These are phyloP conservation scores for Orchestia grillus DNA, from an alignment of 1,140 invertebrate species.

Conservation along the genomic window DNA sequence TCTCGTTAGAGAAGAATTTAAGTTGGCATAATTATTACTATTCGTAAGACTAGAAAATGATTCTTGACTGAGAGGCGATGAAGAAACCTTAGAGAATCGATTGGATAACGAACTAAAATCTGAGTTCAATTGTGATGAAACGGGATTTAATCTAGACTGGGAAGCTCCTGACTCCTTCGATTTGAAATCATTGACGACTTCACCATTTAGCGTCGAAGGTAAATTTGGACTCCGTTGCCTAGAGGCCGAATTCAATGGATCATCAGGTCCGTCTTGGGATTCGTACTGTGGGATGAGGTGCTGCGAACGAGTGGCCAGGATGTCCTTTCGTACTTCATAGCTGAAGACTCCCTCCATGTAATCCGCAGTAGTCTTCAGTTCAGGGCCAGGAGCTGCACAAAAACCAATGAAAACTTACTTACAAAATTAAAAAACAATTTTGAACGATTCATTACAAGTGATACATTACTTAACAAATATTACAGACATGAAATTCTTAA, in stretches of 20 bases:
- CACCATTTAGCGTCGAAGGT: background rate
- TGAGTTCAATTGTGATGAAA: background rate
- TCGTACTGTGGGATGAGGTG: conserved; percentile 20
- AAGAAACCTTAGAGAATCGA: conserved; percentile 29
- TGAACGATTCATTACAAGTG: too few relatives aligned
- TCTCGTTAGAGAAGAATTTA: conserved; percentile 12
- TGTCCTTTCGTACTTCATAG: conserved; percentile 77
- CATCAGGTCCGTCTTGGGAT: background rate
- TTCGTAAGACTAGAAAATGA: conserved; percentile 51
- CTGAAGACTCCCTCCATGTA: conserved; percentile 85
- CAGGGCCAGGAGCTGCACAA: conserved; percentile 77
- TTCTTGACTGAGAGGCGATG: conserved; percentile 25
- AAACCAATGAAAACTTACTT: background rate
- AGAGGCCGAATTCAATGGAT: background rate
- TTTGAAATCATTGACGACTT: background rate
- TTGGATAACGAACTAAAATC: background rate
- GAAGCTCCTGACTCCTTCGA: background rate
- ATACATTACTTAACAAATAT: background rate
- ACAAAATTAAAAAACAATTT: too few relatives aligned
- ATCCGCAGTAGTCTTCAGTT: conserved; percentile 82
- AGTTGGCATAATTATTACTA: conserved; percentile 37
- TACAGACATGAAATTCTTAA: background rate
- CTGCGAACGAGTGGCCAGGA: conserved; percentile 66
- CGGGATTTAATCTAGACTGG: background rate
- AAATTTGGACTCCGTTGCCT: background rate